A percentile compares a stretch with the other conserved stretches of the same genome.
phyloP scores from a whole-genome alignment of 2,888 invertebrate species.

The Epirrhoe alternata region DNA sequence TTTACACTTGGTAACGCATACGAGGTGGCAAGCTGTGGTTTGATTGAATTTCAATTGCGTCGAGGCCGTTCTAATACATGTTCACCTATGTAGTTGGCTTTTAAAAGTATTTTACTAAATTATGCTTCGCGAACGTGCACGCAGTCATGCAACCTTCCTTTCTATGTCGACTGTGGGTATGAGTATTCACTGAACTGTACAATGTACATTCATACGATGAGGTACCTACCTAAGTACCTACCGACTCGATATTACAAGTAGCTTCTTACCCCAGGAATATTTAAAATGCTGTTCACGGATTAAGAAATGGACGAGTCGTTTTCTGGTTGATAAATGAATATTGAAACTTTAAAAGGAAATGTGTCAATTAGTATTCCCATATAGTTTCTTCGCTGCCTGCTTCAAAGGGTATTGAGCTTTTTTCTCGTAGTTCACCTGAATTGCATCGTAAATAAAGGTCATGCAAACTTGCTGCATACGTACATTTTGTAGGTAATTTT shows the following conservation, averaged over 20 bases:
- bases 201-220: slow-evolving; percentile 36
- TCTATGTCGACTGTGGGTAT: slow-evolving; percentile 45
- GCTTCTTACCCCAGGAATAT: slow-evolving; percentile 27
- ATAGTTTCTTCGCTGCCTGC: slow-evolving; percentile 23
- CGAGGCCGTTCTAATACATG: slow-evolving; percentile 52
- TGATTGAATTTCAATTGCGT: slow-evolving; percentile 65
- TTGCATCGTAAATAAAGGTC: slow-evolving; percentile 45
- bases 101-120: slow-evolving; percentile 55
- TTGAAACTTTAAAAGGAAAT: slow-evolving; percentile 34
- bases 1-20: slow-evolving; percentile 51
- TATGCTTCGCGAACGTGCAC: slow-evolving; percentile 51
- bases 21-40: slow-evolving; percentile 51
- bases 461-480: slow-evolving; percentile 36
- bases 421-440: slow-evolving; percentile 28
- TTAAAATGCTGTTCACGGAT: slow-evolving; percentile 20
- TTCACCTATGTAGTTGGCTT: slow-evolving; percentile 44
- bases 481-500: slow-evolving; percentile 51
- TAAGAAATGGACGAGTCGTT: slow-evolving; percentile 23
- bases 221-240: neutral
- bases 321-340: slow-evolving; percentile 34
- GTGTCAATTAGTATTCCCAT: slow-evolving; percentile 34
- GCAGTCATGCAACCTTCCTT: slow-evolving; percentile 58
- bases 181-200: slow-evolving; percentile 38
- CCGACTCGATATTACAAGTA: slow-evolving; percentile 39
- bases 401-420: slow-evolving; percentile 25